These are phyloP conservation scores for Scomber colias DNA, from an alignment of 2,113 vertebrate genomes.

Conservation along the genomic window DNA sequence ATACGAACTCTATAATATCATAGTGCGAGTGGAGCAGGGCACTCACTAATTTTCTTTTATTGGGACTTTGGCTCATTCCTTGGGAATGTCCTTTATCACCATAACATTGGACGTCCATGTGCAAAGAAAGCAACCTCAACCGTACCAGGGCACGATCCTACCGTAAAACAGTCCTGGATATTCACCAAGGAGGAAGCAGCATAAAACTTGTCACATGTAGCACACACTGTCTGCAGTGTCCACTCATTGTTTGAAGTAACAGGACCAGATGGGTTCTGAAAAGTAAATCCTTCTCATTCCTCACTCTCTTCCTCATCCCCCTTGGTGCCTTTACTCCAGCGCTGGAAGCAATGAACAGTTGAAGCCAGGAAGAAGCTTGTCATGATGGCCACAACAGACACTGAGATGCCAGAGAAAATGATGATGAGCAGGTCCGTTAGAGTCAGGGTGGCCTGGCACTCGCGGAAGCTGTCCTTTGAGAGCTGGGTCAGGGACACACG, in stretches of 20 bases:
- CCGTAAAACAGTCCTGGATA: slow-evolving; percentile 32
- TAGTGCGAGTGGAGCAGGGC: slow-evolving; percentile 37
- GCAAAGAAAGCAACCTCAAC: slow-evolving; percentile 52
- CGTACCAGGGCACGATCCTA: slow-evolving; percentile 29
- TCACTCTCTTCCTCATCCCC: slow-evolving; percentile 94
- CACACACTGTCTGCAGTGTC: slow-evolving; percentile 31
- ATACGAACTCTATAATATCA: slow-evolving; percentile 39
- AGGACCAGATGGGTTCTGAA: background rate
- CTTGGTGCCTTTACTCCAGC: slow-evolving; percentile 93
- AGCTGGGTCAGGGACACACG: slow-evolving; percentile 91
- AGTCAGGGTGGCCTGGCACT: slow-evolving; percentile 94
- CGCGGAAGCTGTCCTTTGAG: slow-evolving; percentile 96
- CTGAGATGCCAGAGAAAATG: slow-evolving; percentile 97
- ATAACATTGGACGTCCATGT: slow-evolving; percentile 36
- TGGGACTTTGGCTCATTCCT: slow-evolving; percentile 45
- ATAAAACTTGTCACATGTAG: slow-evolving; percentile 10
- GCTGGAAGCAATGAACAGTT: slow-evolving; percentile 97
- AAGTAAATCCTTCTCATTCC: slow-evolving; percentile 79
- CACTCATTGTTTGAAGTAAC: slow-evolving; percentile 27
- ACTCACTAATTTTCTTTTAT: slow-evolving; percentile 23
- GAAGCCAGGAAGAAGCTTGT: slow-evolving; percentile 98
- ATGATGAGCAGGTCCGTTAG: slow-evolving; percentile 97
- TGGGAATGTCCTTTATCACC: slow-evolving; percentile 43
- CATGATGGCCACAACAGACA: slow-evolving; percentile 96
- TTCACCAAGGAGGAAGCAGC: slow-evolving; percentile 47